Conservation (phyloP, 2,888 invertebrate species). For the Lasioglossum oenotherae region DNA sequence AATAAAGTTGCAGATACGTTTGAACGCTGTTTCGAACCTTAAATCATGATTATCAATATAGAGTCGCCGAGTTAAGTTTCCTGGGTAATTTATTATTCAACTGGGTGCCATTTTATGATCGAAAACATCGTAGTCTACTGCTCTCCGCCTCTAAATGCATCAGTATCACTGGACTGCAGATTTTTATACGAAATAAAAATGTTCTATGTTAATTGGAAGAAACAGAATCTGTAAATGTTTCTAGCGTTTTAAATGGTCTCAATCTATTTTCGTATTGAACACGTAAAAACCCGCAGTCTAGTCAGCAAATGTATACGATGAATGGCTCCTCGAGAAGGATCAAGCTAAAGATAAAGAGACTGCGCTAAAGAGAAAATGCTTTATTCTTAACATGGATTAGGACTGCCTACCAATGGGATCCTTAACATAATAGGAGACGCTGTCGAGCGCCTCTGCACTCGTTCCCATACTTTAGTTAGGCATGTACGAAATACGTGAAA, state of each 20-base stretch:
- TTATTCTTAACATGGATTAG: neutral
- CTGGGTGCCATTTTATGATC: neutral
- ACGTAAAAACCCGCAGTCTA: neutral
- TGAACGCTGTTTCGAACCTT: neutral
- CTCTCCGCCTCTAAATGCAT: neutral
- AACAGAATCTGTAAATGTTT: neutral
- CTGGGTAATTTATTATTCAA: neutral
- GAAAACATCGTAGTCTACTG: neutral
- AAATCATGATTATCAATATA: neutral
- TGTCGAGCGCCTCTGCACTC: neutral
- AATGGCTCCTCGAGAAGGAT: neutral
- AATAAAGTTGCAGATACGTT: neutral
- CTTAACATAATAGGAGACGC: neutral
- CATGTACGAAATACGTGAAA: constrained; percentile 56
- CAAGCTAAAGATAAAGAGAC: constrained; percentile 8
- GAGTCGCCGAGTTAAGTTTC: neutral
- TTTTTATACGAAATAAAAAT: neutral
- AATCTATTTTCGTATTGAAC: neutral
- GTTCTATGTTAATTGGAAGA: neutral
- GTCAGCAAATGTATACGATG: constrained; percentile 14
- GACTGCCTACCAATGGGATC: neutral
- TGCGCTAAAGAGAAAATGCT: neutral
- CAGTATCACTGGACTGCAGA: neutral
- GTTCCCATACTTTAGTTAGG: neutral
- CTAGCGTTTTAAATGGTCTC: neutral